Conservation (phyloP, 1,140 invertebrate species). For the Hycleus phaleratus region DNA sequence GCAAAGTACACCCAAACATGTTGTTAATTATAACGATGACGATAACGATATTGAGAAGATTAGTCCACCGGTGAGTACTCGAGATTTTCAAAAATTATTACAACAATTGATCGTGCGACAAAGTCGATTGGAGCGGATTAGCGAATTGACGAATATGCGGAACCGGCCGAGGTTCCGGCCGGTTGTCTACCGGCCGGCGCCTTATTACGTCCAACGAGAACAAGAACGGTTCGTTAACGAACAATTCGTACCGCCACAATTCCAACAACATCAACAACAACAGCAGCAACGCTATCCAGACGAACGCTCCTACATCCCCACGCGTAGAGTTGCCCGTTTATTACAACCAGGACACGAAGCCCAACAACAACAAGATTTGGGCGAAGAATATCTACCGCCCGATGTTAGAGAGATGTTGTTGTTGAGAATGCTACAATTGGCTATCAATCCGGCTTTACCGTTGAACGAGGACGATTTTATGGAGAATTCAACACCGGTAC, state of each 20-base stretch:
- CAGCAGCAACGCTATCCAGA: conserved; percentile 2
- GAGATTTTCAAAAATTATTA: conserved; percentile 49
- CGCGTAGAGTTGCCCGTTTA: not conserved
- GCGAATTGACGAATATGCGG: conserved; percentile 22
- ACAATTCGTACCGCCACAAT: not conserved
- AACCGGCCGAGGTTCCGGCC: conserved; percentile 26
- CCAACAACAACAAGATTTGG: conserved; percentile 36
- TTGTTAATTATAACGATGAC: conserved; percentile 13
- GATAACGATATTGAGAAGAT: conserved; percentile 35
- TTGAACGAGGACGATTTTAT: conserved; percentile 34
- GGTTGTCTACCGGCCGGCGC: conserved; percentile 18
- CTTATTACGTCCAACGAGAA: conserved; percentile 17
- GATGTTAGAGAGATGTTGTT: conserved; percentile 59
- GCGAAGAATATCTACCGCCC: conserved; percentile 54
- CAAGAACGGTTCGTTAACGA: conserved; percentile 9
- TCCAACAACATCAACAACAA: conserved; percentile 10
- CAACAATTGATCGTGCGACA: conserved; percentile 50
- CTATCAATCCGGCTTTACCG: conserved; percentile 55
- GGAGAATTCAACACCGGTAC: conserved; percentile 29
- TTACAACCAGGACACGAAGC: conserved; percentile 21
- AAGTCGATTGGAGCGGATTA: conserved; percentile 45
- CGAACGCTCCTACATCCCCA: conserved; percentile 9
- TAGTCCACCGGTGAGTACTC: conserved; percentile 47
- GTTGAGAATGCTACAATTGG: conserved; percentile 59
- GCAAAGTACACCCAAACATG: not conserved